Conservation (phyloP, 1,140 invertebrate genomes). For the Drosophila elegans region DNA sequence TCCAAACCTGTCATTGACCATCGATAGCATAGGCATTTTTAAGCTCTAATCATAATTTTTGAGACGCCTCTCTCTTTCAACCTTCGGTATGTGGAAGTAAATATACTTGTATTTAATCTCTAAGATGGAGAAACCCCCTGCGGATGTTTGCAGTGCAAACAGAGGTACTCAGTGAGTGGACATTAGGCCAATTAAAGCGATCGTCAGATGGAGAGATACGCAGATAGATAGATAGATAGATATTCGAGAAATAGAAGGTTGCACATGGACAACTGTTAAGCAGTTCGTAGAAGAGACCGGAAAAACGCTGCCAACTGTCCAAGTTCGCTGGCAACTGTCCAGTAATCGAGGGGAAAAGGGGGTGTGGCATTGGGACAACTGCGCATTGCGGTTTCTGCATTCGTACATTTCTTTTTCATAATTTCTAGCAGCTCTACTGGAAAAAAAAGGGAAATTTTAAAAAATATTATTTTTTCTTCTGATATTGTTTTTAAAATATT, state of each 20-base stretch:
- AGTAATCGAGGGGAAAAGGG: conserved; percentile 24
- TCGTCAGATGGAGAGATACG: conserved; percentile 17
- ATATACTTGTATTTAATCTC: neutral
- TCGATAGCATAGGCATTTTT: too few relatives aligned
- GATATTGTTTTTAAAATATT: too few relatives aligned
- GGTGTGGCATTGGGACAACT: conserved; percentile 59
- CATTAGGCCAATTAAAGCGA: conserved; percentile 65
- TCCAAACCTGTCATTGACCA: too few relatives aligned
- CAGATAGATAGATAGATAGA: conserved; percentile 36
- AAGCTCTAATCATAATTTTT: neutral
- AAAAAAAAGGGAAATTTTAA: neutral
- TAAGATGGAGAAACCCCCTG: conserved; percentile 29
- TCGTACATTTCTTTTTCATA: conserved; percentile 62
- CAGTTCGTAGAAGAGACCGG: conserved; percentile 61
- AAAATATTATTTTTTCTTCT: too few relatives aligned
- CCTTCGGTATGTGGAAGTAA: neutral
- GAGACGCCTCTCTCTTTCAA: neutral
- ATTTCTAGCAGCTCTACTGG: conserved; percentile 12
- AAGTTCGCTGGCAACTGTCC: conserved; percentile 37
- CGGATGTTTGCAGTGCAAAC: conserved; percentile 62
- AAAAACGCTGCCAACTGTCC: conserved; percentile 64
- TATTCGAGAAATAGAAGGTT: conserved; percentile 3
- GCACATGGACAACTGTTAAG: conserved; percentile 7
- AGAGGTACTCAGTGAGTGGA: conserved; percentile 51
- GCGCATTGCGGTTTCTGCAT: conserved; percentile 77